Conservation (phyloP, 2,888 invertebrate species). For the Catocala nupta region DNA sequence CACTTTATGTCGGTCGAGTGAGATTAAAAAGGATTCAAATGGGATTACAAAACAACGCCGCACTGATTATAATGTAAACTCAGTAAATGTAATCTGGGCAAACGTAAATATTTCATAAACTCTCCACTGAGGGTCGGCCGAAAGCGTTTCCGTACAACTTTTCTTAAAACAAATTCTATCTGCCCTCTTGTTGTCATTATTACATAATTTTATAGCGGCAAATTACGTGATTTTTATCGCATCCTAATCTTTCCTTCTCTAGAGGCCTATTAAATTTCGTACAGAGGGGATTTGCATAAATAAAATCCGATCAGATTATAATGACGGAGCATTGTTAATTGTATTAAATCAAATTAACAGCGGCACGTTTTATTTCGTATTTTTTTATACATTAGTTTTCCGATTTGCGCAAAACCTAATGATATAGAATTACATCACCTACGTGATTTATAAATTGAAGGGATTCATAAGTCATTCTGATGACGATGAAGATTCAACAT, state of each 20-base stretch:
- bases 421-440: too few species aligned
- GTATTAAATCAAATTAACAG: neutral
- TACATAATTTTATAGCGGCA: conserved; percentile 25
- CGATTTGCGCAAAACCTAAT: too few species aligned
- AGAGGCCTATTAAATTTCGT: conserved; percentile 18
- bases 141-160: conserved; percentile 38
- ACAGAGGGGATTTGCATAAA: conserved; percentile 16
- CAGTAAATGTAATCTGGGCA: conserved; percentile 50
- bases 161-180: conserved; percentile 35
- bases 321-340: neutral
- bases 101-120: conserved; percentile 50
- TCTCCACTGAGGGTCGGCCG: conserved; percentile 25
- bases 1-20: conserved; percentile 47
- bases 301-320: conserved; percentile 2
- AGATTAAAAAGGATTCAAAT: conserved; percentile 63
- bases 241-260: conserved; percentile 20
- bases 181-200: conserved; percentile 20
- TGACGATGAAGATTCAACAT: too few species aligned
- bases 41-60: conserved; percentile 53
- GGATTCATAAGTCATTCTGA: too few species aligned
- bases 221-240: conserved; percentile 31
- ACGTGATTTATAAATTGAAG: too few species aligned
- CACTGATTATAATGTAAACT: conserved; percentile 58
- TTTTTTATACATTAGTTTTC: too few species aligned
- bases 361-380: neutral